A percentile compares a stretch with the other conserved stretches of the same genome.
These are phyloP conservation scores for Trichosurus vulpecula DNA, from an alignment of 2,797 vertebrate genomes.

Conservation along the genomic window DNA sequence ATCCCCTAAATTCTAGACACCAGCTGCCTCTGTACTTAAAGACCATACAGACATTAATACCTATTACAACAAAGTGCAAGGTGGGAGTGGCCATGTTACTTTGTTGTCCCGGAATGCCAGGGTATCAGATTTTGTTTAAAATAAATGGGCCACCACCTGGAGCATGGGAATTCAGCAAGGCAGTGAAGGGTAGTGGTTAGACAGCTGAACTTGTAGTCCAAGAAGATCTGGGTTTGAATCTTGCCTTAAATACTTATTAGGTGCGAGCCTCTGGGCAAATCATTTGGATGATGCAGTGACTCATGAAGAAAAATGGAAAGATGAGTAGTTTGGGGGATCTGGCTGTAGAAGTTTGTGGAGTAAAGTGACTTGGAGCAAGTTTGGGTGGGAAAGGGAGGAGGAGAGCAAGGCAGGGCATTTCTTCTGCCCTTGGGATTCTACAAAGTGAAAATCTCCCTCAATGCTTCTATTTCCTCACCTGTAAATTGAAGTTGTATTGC, in stretches of 20 bases:
- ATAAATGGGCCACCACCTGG: conserved; percentile 52
- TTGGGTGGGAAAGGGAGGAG: background rate
- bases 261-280: conserved; percentile 50
- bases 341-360: background rate
- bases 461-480: background rate
- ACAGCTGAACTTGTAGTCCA: background rate
- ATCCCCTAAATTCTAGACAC: background rate
- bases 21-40: conserved; percentile 30
- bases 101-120: conserved; percentile 40
- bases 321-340: background rate
- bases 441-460: background rate
- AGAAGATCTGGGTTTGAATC: background rate
- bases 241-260: background rate
- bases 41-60: conserved; percentile 66
- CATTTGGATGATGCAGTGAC: background rate
- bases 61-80: conserved; percentile 32
- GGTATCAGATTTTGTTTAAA: conserved; percentile 63
- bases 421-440: conserved; percentile 10
- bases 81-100: background rate
- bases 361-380: background rate
- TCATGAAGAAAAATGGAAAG: background rate
- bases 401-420: conserved; percentile 1
- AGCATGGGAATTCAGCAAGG: conserved; percentile 70
- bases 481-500: background rate
- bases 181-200: background rate